Evolutionary conservation across 2,888 invertebrate genomes (phyloP).

Genomic region (Listrodromus nycthemerus): DNA sequence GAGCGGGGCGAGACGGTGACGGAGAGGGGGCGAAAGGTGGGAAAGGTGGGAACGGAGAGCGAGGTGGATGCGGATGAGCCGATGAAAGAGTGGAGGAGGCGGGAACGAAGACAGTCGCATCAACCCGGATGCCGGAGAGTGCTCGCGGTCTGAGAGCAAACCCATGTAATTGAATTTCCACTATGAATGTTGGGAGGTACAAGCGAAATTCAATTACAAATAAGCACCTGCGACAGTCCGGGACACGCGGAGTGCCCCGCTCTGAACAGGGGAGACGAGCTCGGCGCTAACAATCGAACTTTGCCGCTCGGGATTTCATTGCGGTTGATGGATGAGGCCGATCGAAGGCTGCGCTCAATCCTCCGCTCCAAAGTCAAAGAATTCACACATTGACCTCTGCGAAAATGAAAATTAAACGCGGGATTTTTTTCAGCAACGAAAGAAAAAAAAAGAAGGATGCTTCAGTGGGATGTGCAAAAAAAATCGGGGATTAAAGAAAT

Average conservation of each 20-base stretch:
- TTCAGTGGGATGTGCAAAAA: no score
- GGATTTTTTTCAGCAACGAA: no score
- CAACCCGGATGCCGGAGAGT: constrained; percentile 69
- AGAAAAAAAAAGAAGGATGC: no score
- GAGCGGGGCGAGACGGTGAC: constrained; percentile 10
- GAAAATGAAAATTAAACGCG: no score
- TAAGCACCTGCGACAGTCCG: constrained; percentile 64
- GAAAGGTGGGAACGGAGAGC: neutral
- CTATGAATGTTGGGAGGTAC: constrained; percentile 70
- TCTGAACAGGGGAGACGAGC: constrained; percentile 9
- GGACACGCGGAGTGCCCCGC: neutral
- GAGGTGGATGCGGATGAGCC: constrained; percentile 26
- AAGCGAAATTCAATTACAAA: constrained; percentile 75
- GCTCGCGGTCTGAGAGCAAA: constrained; percentile 76
- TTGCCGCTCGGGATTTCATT: constrained; percentile 51
- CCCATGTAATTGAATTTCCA: constrained; percentile 78
- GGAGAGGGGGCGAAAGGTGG: neutral
- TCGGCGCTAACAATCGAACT: constrained; percentile 67
- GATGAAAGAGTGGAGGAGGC: constrained; percentile 16
- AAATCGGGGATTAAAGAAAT: no score
- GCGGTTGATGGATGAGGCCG: neutral
- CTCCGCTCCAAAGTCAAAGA: no score
- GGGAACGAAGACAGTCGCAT: constrained; percentile 47
- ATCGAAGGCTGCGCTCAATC: constrained; percentile 7
- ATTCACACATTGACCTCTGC: no score